phyloP scores from a whole-genome alignment of 2,113 vertebrate species.

The Perca schrenkii region DNA sequence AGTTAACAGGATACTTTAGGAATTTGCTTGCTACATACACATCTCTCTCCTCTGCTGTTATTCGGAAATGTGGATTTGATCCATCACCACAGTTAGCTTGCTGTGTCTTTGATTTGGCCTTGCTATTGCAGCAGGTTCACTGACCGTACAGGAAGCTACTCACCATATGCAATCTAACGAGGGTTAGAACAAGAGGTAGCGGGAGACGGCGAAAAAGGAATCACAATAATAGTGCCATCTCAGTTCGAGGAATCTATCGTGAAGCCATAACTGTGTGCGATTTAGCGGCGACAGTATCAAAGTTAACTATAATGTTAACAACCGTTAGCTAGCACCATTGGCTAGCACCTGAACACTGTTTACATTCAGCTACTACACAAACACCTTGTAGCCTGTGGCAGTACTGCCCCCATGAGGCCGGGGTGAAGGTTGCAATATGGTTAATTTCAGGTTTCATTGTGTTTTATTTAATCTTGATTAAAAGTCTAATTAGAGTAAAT shows the following conservation, averaged over 20 bases:
- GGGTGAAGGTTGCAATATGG: neutral
- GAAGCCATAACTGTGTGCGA: conserved; percentile 21
- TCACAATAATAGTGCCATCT: neutral
- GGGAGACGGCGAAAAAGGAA: neutral
- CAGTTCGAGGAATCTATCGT: neutral
- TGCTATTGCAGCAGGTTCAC: conserved; percentile 47
- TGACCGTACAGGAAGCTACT: conserved; percentile 69
- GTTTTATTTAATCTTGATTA: no score
- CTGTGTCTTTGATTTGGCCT: conserved; percentile 36
- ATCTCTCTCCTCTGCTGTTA: neutral
- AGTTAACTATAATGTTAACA: neutral
- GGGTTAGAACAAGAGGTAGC: conserved; percentile 3
- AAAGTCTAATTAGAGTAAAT: no score
- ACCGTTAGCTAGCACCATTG: neutral
- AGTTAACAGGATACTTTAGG: neutral
- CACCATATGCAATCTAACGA: conserved; percentile 54
- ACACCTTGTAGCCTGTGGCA: neutral
- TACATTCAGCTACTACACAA: conserved; percentile 39
- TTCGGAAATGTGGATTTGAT: neutral
- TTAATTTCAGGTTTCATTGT: neutral
- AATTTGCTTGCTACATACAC: neutral
- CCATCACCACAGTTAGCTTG: conserved; percentile 8
- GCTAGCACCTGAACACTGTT: conserved; percentile 45
- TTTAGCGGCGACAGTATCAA: neutral
- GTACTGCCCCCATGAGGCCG: conserved; percentile 44